phyloP scores from a whole-genome alignment of 2,888 invertebrate species.

The Xestia sexstrigata region DNA sequence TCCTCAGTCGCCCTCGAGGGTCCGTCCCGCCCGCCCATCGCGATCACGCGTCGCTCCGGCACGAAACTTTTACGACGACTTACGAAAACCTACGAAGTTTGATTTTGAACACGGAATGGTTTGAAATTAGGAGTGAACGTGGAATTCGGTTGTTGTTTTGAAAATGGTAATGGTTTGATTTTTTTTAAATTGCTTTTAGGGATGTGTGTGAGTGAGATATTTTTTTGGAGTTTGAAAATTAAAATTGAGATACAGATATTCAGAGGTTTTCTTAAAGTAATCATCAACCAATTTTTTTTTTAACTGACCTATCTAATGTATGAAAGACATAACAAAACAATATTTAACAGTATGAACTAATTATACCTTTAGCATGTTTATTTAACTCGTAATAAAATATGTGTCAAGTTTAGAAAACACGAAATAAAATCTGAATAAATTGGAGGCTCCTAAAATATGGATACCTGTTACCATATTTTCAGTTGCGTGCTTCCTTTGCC shows the following conservation, averaged over 20 bases:
- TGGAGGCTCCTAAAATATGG: neutral
- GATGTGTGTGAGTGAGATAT: neutral
- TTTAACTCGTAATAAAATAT: neutral
- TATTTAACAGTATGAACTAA: too few relatives aligned
- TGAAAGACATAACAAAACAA: neutral
- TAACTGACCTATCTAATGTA: neutral
- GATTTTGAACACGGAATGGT: slow-evolving; percentile 53
- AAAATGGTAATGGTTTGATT: slow-evolving; percentile 51
- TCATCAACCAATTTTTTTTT: too few relatives aligned
- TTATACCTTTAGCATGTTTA: too few relatives aligned
- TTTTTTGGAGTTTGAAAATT: neutral
- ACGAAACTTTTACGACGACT: slow-evolving; percentile 63
- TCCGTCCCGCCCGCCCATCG: slow-evolving; percentile 71
- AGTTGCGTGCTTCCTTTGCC: slow-evolving; percentile 23
- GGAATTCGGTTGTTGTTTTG: slow-evolving; percentile 26
- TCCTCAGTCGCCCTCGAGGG: slow-evolving; percentile 82
- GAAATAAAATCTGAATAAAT: neutral
- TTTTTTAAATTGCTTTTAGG: neutral
- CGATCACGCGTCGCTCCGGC: slow-evolving; percentile 54
- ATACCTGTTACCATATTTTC: neutral
- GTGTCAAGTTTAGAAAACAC: neutral
- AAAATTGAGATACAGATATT: neutral
- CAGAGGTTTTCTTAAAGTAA: neutral
- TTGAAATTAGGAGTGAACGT: slow-evolving; percentile 46
- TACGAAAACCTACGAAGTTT: slow-evolving; percentile 41